Evolutionary conservation across 2,888 invertebrate species (phyloP).

Genomic region (Colletes collaris): DNA sequence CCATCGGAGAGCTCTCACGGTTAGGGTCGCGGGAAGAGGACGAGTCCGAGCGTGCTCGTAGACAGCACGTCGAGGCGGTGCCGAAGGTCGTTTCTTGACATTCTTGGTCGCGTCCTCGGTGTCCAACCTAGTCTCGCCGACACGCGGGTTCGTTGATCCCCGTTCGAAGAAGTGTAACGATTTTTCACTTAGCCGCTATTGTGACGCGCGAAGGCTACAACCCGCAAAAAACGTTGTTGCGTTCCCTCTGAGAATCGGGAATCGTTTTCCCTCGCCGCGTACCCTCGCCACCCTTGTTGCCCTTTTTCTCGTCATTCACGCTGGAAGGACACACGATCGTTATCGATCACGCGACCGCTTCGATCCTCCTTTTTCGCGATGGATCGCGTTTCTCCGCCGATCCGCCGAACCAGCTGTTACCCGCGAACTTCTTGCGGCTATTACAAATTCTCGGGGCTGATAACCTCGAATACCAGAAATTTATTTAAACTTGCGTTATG

Average conservation of each 20-base stretch:
- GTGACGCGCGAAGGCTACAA: constrained; percentile 11
- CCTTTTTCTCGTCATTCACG: neutral
- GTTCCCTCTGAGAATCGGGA: constrained; percentile 23
- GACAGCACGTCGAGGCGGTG: constrained; percentile 49
- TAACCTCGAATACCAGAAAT: neutral
- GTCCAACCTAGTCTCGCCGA: constrained; percentile 43
- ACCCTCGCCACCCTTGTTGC: neutral
- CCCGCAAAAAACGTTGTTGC: constrained; percentile 22
- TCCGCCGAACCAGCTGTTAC: constrained; percentile 4
- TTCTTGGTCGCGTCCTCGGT: constrained; percentile 53
- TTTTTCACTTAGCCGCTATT: neutral
- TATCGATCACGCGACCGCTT: constrained; percentile 20
- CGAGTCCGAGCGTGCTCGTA: constrained; percentile 16
- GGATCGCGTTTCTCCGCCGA: constrained; percentile 31
- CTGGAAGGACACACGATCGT: neutral
- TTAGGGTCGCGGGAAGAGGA: constrained; percentile 48
- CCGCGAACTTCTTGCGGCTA: neutral
- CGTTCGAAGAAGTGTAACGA: constrained; percentile 51
- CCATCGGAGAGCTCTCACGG: constrained; percentile 62
- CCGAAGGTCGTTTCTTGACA: constrained; percentile 74
- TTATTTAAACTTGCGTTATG: neutral
- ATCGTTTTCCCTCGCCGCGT: constrained; percentile 28
- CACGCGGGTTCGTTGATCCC: constrained; percentile 60
- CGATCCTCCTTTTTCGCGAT: neutral
- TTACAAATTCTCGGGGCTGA: neutral